phyloP scores from a whole-genome alignment of 2,888 invertebrate species.

The Miltochrista miniata region DNA sequence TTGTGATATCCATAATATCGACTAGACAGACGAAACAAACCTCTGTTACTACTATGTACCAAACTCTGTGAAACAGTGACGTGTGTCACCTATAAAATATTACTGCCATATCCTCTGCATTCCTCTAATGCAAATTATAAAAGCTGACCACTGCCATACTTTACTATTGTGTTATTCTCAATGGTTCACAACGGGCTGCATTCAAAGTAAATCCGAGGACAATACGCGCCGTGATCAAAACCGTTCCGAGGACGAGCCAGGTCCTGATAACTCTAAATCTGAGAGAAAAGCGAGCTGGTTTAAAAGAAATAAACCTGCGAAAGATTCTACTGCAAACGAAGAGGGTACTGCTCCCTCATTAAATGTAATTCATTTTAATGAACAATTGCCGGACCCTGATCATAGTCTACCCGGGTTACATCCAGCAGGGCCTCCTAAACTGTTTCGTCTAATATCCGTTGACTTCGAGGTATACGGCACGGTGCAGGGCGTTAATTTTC shows the following conservation, averaged over 20 bases:
- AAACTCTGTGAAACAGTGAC: background rate
- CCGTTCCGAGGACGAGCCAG: too few relatives aligned
- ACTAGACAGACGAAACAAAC: too few relatives aligned
- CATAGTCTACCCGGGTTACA: background rate
- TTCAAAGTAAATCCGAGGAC: background rate
- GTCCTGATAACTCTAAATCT: too few relatives aligned
- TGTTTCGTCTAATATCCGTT: background rate
- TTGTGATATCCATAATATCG: too few relatives aligned
- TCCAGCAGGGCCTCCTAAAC: background rate
- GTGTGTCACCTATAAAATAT: too few relatives aligned
- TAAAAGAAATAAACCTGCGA: too few relatives aligned
- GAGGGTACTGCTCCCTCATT: background rate
- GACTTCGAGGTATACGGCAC: conserved; percentile 8
- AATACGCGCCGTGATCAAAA: background rate
- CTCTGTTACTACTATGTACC: background rate
- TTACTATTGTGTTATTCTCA: background rate
- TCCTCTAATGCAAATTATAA: background rate
- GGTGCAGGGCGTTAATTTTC: background rate
- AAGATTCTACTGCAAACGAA: too few relatives aligned
- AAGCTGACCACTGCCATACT: background rate
- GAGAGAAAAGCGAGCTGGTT: too few relatives aligned
- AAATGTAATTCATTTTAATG: conserved; percentile 2
- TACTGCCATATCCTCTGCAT: too few relatives aligned
- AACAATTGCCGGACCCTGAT: background rate
- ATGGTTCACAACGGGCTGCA: conserved; percentile 5